Conservation (phyloP, 2,113 vertebrate species). For the Lophura nycthemera region DNA sequence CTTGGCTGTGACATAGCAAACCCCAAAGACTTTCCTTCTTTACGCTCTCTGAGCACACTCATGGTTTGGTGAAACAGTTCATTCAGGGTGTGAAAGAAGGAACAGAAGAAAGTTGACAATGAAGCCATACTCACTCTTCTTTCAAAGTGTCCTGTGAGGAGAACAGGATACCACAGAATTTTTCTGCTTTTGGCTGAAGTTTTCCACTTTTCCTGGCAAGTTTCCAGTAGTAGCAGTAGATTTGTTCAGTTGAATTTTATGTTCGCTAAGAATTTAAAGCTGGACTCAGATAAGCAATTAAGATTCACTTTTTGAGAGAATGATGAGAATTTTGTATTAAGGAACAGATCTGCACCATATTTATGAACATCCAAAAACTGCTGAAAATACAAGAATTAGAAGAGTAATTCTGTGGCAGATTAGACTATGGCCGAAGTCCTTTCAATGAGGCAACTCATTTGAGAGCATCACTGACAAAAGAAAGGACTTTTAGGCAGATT, state of each 20-base stretch:
- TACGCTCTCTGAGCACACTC: neutral
- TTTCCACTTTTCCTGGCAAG: neutral
- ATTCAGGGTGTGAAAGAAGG: neutral
- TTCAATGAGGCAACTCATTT: neutral
- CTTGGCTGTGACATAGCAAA: neutral
- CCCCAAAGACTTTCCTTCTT: neutral
- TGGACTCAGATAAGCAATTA: neutral
- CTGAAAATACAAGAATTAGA: neutral
- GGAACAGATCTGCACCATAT: neutral
- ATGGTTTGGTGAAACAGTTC: neutral
- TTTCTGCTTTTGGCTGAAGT: neutral
- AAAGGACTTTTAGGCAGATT: rapidly evolving
- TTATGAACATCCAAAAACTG: neutral
- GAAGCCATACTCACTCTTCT: neutral
- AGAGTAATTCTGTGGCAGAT: neutral
- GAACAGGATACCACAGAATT: neutral
- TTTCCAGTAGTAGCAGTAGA: neutral
- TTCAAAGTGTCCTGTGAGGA: neutral
- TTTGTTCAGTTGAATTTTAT: neutral
- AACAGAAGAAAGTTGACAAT: neutral
- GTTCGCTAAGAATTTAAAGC: neutral
- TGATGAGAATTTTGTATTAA: neutral
- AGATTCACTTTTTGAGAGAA: neutral
- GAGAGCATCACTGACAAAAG: neutral
- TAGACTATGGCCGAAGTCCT: neutral